Evolutionary conservation across 30 jellyfish, hydroid and myxozoan species (phyloP).

Genomic region (Rhopilema esculentum): DNA sequence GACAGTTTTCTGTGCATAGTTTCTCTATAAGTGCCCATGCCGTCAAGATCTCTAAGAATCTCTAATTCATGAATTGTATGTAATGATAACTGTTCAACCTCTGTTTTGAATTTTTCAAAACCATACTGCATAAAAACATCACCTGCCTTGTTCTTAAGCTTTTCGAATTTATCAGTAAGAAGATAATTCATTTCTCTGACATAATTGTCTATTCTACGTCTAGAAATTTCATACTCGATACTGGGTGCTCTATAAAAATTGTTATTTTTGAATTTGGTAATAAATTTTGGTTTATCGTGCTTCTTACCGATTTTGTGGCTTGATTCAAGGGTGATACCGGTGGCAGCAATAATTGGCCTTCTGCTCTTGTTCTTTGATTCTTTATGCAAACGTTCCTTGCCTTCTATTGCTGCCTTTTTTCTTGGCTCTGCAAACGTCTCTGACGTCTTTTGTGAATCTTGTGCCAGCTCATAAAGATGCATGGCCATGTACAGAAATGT

Average conservation of each 20-base stretch:
- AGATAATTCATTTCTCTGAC: conserved; percentile 88
- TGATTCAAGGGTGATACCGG: conserved; percentile 21
- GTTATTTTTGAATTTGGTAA: background rate
- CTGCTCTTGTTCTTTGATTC: conserved; percentile 58
- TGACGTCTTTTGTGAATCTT: conserved; percentile 86
- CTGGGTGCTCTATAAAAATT: conserved; percentile 58
- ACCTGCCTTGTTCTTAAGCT: conserved; percentile 53
- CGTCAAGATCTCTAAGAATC: conserved; percentile 70
- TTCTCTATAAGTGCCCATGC: conserved; percentile 48
- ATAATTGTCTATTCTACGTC: conserved; percentile 76
- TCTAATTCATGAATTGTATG: conserved; percentile 82
- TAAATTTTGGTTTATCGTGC: background rate
- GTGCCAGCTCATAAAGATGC: conserved; percentile 80
- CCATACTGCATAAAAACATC: conserved; percentile 32
- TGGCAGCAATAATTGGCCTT: conserved; percentile 52
- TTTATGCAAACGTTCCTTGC: conserved; percentile 52
- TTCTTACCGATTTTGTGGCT: background rate
- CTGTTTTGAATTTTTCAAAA: conserved; percentile 41
- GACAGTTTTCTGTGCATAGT: conserved; percentile 52
- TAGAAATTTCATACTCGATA: conserved; percentile 60
- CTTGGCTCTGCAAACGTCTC: conserved; percentile 41
- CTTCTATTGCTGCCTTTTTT: conserved; percentile 62
- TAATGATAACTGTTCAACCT: conserved; percentile 57
- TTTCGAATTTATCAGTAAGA: conserved; percentile 46
- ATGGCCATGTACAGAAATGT: conserved; percentile 84